Percentiles rank a stretch among this genome's conserved stretches.
phyloP scores from a whole-genome alignment of 1,140 invertebrate species.

The Neotoxoptera formosana region DNA sequence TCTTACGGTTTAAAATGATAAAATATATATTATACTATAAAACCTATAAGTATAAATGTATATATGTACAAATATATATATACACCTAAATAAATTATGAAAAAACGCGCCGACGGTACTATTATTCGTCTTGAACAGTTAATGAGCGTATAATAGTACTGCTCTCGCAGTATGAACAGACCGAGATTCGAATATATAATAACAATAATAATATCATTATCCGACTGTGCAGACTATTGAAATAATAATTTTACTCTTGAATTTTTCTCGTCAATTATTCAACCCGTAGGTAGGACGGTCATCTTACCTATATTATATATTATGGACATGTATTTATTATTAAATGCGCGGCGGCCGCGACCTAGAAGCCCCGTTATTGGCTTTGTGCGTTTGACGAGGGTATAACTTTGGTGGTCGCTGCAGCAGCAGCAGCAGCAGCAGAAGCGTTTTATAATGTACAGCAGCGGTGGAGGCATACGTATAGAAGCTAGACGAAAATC shows the following conservation, averaged over 20 bases:
- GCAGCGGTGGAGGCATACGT: too few relatives aligned
- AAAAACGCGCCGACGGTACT: too few relatives aligned
- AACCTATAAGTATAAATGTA: too few relatives aligned
- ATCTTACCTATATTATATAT: not conserved
- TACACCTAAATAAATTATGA: too few relatives aligned
- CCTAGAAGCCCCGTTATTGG: not conserved
- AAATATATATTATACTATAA: not conserved
- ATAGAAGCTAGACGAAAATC: not conserved
- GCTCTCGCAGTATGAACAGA: too few relatives aligned
- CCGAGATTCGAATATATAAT: too few relatives aligned
- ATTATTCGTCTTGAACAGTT: too few relatives aligned
- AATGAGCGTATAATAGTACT: too few relatives aligned
- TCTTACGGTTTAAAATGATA: not conserved
- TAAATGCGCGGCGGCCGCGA: not conserved
- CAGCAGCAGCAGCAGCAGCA: not conserved
- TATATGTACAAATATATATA: too few relatives aligned
- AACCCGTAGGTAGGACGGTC: not conserved
- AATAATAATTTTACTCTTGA: too few relatives aligned
- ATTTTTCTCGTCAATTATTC: not conserved
- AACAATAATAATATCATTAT: too few relatives aligned
- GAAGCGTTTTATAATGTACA: not conserved
- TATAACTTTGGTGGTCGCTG: too few relatives aligned
- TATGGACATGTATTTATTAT: not conserved
- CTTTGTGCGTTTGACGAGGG: constrained; percentile 16
- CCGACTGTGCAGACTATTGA: not conserved